phyloP scores from a whole-genome alignment of 2,888 invertebrate genomes.

The Heliconius erato region DNA sequence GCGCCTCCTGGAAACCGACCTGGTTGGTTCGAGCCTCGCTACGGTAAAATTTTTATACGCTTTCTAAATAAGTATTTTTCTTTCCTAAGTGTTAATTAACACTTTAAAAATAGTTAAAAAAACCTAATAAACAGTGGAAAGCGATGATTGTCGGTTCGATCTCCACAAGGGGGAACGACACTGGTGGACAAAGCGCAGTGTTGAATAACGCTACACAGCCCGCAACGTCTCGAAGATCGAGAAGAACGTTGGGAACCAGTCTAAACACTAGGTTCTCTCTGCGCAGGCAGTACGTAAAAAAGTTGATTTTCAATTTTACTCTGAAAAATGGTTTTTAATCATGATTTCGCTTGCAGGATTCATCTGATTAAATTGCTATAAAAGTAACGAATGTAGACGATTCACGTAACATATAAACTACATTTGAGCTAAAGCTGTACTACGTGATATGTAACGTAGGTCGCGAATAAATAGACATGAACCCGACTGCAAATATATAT shows the following conservation, averaged over 20 bases:
- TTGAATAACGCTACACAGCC: neutral
- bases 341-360: neutral
- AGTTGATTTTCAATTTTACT: neutral
- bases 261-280: too few relatives aligned
- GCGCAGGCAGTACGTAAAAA: too few relatives aligned
- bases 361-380: conserved; percentile 20
- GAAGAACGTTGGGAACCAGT: too few relatives aligned
- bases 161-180: neutral
- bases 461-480: conserved; percentile 23
- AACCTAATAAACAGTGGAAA: neutral
- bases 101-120: too few relatives aligned
- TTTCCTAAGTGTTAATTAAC: too few relatives aligned
- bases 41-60: too few relatives aligned
- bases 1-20: too few relatives aligned
- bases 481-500: neutral
- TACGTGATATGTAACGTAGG: conserved; percentile 26
- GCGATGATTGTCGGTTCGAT: neutral
- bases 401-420: conserved; percentile 21
- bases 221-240: neutral
- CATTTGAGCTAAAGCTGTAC: conserved; percentile 13
- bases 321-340: neutral
- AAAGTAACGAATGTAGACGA: conserved; percentile 18
- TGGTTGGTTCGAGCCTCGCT: too few relatives aligned
- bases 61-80: too few relatives aligned
- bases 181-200: neutral